Base-by-base conservation (phyloP, 2,113 vertebrate genomes). In the Bufo bufo region DNA sequence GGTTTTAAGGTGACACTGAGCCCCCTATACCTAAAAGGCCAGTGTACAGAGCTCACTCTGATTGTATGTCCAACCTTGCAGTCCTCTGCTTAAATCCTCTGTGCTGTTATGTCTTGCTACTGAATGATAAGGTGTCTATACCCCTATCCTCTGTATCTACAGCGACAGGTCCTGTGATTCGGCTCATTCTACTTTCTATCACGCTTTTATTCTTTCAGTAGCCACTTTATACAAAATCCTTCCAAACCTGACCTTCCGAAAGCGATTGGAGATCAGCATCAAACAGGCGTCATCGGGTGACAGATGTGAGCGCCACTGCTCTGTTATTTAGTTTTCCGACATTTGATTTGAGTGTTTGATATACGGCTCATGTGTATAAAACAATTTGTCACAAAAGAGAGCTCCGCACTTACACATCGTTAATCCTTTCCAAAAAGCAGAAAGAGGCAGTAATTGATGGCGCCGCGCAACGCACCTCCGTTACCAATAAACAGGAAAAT, bases 291-390 rank as follows among this genome's bases (percentile, higher is more conserved):
- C 71, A 20, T 77, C 3, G 33, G 43, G 71, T 61, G 71, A 75
- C 84, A 75, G 84, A 85, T 61, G 84, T 23, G 58, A 85, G 72
- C 72, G 72, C 20, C 72, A n/a, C 43, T 10, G 54, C 71, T 85
- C 65, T 75, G 69, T 75, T 77, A 77, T 77, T 85, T 85, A 49
- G 43, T 59, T 23, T 77, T 77, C 74, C 58, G 54, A 63, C 43
- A 63, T 85, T 63, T 50, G 71, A 61, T 83, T 63, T 47, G n/a
- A 77, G 71, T 50, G 54, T 20, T 61, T 85, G 52, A 74, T 85
- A 75, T 61, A 85, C 43, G 50, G 71, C 84, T 77, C 43, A 75
- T 49, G 45, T 59, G 84, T 61, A 52, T 59, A 45, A 58, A 75
- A 56, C 56, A 85, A 75, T 58, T 59, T 61, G 84, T 85, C 84